Evolutionary conservation across 2,113 vertebrate species (phyloP).

Genomic region (Trichechus manatus): DNA sequence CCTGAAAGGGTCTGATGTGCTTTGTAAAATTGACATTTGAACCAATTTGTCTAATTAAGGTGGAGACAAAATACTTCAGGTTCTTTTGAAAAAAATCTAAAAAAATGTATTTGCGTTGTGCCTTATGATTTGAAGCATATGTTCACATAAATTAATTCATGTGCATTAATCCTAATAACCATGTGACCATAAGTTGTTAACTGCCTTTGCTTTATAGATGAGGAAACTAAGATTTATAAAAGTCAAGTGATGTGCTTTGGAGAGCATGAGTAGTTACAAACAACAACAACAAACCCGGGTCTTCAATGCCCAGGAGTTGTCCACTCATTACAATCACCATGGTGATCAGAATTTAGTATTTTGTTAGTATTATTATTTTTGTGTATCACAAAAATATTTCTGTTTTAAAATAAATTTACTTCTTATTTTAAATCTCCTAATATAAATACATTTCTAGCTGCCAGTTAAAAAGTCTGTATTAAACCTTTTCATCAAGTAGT

Average conservation of each 20-base stretch:
- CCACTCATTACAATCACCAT: neutral
- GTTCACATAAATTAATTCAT: constrained; percentile 1
- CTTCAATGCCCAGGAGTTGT: neutral
- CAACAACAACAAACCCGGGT: neutral
- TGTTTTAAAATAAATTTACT: neutral
- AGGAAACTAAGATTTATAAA: neutral
- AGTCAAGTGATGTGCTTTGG: neutral
- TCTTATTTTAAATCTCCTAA: neutral
- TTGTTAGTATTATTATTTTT: neutral
- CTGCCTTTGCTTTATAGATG: neutral
- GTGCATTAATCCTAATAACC: neutral
- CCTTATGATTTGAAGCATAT: neutral
- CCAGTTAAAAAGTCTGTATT: neutral
- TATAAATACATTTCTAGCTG: neutral
- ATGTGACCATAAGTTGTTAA: neutral
- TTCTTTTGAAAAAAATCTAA: neutral
- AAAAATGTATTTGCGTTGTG: neutral
- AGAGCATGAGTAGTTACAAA: neutral
- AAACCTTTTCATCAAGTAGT: neutral
- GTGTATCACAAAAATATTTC: neutral
- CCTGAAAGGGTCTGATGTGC: neutral
- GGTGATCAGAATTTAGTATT: neutral
- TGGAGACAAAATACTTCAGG: constrained; percentile 7
- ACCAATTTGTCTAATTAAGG: neutral
- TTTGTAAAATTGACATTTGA: constrained; percentile 28